Evolutionary conservation across 2,797 vertebrate species (phyloP).

Genomic region (Mormyrus proboscirostris): DNA sequence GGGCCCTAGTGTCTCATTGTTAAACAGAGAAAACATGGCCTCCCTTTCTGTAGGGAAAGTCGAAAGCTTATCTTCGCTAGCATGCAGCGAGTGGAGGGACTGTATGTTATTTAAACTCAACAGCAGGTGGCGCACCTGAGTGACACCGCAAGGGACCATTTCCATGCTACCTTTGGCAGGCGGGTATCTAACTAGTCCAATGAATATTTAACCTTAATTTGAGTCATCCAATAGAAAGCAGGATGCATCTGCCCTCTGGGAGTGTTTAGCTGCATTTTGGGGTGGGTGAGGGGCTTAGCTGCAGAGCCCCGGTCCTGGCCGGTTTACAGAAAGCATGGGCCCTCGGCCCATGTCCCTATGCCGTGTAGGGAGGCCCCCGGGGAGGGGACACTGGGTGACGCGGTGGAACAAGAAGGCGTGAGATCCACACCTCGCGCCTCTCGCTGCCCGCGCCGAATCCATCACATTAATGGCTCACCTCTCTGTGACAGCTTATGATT

Average conservation of each 20-base stretch:
- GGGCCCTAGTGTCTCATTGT: background rate
- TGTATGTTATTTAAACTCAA: background rate
- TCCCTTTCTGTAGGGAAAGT: background rate
- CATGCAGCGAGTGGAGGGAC: background rate
- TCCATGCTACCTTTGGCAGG: background rate
- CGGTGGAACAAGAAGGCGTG: slow-evolving; percentile 52
- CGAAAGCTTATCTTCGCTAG: background rate
- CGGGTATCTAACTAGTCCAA: background rate
- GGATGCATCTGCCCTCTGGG: background rate
- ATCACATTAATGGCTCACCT: slow-evolving; percentile 63
- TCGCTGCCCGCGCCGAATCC: slow-evolving; percentile 54
- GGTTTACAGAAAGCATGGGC: background rate
- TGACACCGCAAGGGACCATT: background rate
- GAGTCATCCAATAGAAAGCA: background rate
- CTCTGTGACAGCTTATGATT: slow-evolving; percentile 59
- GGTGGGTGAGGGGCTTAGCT: background rate
- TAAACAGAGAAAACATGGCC: background rate
- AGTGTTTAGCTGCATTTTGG: background rate
- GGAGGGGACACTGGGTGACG: slow-evolving; percentile 28
- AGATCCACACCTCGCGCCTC: slow-evolving; percentile 50
- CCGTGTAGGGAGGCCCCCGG: background rate
- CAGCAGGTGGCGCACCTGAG: background rate
- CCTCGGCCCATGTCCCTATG: background rate
- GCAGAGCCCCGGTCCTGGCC: background rate
- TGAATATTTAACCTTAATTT: background rate